These are phyloP conservation scores for Vicugna pacos DNA, from an alignment of 2,113 vertebrate species.

Conservation along the genomic window DNA sequence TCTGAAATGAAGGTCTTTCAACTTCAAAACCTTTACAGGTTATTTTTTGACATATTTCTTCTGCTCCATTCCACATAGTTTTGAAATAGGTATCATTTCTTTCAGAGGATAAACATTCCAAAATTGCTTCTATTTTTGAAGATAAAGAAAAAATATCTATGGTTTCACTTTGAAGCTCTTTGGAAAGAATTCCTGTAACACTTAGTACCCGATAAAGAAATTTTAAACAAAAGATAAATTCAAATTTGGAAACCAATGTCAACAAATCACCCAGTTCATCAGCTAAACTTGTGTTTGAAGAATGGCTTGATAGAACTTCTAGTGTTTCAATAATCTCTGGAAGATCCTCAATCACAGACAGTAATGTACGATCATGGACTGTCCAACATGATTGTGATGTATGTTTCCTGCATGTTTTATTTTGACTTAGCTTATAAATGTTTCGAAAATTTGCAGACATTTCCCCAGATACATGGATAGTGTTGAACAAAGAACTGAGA, in stretches of 20 bases:
- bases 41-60: constrained; percentile 78
- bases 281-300: constrained; percentile 57
- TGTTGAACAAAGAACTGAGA: constrained; percentile 68
- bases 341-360: constrained; percentile 73
- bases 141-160: constrained; percentile 78
- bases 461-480: constrained; percentile 60
- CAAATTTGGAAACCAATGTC: constrained; percentile 76
- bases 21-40: constrained; percentile 76
- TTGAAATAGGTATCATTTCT: constrained; percentile 74
- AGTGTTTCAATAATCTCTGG: constrained; percentile 75
- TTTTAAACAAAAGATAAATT: constrained; percentile 81
- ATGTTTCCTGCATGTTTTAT: constrained; percentile 76
- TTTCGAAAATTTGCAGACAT: constrained; percentile 68
- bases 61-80: constrained; percentile 74
- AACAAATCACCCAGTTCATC: constrained; percentile 71
- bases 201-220: constrained; percentile 80
- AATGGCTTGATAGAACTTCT: not conserved
- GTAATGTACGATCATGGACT: constrained; percentile 56
- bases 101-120: constrained; percentile 80
- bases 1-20: constrained; percentile 77
- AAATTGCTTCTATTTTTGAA: constrained; percentile 82
- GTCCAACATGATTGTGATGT: constrained; percentile 72
- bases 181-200: constrained; percentile 81
- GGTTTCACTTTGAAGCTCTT: constrained; percentile 79
- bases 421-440: constrained; percentile 72